Percentiles rank a stretch among this genome's conserved stretches.
These are phyloP conservation scores for Eupelmus urozonus DNA, from an alignment of 2,888 invertebrate genomes.

Conservation along the genomic window DNA sequence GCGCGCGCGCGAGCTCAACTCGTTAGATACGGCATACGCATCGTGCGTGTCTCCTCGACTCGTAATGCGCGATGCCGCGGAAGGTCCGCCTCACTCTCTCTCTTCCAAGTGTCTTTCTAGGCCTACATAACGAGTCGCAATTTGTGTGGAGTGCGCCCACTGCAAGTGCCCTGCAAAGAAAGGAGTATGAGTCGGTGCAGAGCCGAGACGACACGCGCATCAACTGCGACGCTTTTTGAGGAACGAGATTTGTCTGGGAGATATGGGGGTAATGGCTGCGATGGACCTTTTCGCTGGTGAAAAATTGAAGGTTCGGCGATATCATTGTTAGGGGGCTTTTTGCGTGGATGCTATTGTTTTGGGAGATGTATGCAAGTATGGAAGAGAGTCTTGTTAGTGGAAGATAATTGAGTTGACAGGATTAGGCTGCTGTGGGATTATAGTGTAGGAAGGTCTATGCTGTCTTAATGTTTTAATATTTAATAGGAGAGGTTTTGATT, in stretches of 20 bases:
- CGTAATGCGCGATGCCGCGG: slow-evolving; percentile 6
- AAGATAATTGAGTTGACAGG: too few species aligned
- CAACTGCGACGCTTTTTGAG: neutral
- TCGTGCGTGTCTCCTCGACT: slow-evolving; percentile 73
- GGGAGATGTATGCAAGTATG: too few species aligned
- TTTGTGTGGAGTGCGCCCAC: slow-evolving; percentile 30
- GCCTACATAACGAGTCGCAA: slow-evolving; percentile 35
- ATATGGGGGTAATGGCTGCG: slow-evolving; percentile 12
- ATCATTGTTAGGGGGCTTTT: too few species aligned
- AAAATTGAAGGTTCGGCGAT: too few species aligned
- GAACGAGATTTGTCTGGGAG: slow-evolving; percentile 7
- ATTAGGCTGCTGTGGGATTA: too few species aligned
- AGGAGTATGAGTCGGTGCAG: too few species aligned
- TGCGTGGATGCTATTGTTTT: too few species aligned
- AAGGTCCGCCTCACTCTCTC: neutral
- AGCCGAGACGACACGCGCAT: neutral
- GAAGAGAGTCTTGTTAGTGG: too few species aligned
- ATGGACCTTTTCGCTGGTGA: neutral
- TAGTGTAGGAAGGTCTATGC: too few species aligned
- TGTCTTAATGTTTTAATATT: too few species aligned
- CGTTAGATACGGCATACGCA: slow-evolving; percentile 75
- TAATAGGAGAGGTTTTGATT: too few species aligned
- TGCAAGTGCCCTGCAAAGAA: neutral
- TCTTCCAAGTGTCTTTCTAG: neutral
- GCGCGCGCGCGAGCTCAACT: slow-evolving; percentile 67